Evolutionary conservation across 2,888 invertebrate species (phyloP).

Genomic region (Norana najaformis): DNA sequence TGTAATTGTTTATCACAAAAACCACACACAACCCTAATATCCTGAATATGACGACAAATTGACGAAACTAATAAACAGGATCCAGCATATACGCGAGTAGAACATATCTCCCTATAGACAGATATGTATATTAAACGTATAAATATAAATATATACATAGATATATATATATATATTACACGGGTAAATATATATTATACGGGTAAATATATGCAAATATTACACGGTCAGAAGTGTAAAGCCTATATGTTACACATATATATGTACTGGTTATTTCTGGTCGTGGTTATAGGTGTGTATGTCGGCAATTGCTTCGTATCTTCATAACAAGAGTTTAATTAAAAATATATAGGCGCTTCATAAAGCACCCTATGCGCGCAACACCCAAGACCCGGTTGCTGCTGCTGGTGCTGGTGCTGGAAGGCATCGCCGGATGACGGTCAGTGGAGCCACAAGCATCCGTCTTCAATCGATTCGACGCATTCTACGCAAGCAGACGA

Average conservation of each 20-base stretch:
- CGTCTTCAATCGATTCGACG: not conserved
- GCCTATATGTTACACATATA: no score
- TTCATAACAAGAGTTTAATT: not conserved
- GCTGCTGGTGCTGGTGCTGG: not conserved
- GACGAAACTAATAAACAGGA: no score
- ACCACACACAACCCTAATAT: no score
- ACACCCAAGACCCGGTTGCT: not conserved
- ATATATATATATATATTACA: not conserved
- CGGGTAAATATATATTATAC: not conserved
- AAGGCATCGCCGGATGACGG: not conserved
- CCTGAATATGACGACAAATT: no score
- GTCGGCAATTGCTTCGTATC: no score
- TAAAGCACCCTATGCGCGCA: not conserved
- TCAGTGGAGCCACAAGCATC: not conserved
- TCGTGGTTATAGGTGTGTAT: not conserved
- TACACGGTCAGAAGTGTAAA: not conserved
- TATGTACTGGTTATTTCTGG: not conserved
- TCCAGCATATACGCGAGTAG: not conserved
- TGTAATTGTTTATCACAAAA: no score
- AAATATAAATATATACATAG: no score
- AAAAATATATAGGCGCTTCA: not conserved
- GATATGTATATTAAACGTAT: not conserved
- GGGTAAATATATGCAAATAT: not conserved
- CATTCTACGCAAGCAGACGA: not conserved
- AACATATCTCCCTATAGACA: not conserved